Base-by-base conservation (phyloP, 2,797 vertebrate genomes). In the Dipus sagitta region DNA sequence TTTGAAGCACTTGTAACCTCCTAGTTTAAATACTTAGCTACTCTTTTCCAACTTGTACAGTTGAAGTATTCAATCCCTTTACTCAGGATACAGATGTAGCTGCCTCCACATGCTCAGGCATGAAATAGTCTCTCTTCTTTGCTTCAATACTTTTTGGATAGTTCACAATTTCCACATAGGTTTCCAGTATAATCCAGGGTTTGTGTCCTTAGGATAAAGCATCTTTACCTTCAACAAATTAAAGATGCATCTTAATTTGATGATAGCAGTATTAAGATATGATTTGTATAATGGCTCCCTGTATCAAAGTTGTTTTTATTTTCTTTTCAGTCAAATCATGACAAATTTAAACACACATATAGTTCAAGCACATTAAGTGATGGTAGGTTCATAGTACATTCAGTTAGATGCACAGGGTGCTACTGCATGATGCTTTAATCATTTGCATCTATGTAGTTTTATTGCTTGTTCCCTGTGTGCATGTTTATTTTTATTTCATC, bases 1-100 rank as follows among this genome's bases (percentile, higher is more conserved):
- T 90, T 93, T 90, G 62, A 28, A 88, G 30, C 26, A 18, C 14
- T 76, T 70, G 20, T 90, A 12, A 42, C 86, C 28, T 83, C 18
- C 62, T 92, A 85, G 34, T 95, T 84, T 38, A 32, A 86, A 72
- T 80, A 54, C 60, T 93, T 85, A 79, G 52, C 82, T 92, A 68
- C 62, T 62, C 89, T 93, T 84, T 87, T 52, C 62, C 88, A 68
- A 18, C 81, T 93, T 54, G 5, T 88, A 77, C 88, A 70, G 23
- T 77, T 86, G 52, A 94, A 87, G 82, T 64, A 72, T 34, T 85
- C 87, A 10, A 28, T 76, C 5, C 7, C 17, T 62, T 68, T 91
- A 64, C 15, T 76, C 38, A 74, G 26, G 10, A 5, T n/a, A 80
- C 54, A 72, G 34, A 32, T 62, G 58, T 86, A 90, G 23, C 58